These are phyloP conservation scores for Calypte anna DNA, from an alignment of 2,113 vertebrate genomes.

Conservation along the genomic window DNA sequence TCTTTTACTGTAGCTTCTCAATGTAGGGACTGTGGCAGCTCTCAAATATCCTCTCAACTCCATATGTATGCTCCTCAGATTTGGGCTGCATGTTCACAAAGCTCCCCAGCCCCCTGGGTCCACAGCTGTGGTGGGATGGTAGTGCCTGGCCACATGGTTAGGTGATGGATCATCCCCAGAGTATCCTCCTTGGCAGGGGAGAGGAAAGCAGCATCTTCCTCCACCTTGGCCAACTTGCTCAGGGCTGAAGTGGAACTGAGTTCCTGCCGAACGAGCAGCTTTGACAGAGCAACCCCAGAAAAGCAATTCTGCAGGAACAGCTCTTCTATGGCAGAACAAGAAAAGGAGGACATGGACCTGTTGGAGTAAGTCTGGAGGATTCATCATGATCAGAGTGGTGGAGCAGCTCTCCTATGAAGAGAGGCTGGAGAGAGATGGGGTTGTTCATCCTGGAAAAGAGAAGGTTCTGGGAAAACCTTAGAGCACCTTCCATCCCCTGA, in stretches of 20 bases:
- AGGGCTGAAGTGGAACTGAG: neutral
- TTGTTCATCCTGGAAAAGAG: no score
- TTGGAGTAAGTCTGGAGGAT: no score
- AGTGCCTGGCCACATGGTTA: rapidly evolving
- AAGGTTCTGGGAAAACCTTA: no score
- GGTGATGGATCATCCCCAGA: neutral
- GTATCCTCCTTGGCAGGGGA: neutral
- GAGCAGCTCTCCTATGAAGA: no score
- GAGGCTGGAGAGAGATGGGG: no score
- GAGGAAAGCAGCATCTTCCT: neutral
- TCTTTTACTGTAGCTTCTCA: neutral
- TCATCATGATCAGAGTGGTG: no score
- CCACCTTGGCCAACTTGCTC: neutral
- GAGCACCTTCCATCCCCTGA: no score
- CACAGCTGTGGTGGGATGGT: neutral
- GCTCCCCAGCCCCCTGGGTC: neutral
- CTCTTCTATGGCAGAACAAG: neutral
- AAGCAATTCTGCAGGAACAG: neutral
- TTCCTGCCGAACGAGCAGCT: neutral
- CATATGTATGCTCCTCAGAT: rapidly evolving
- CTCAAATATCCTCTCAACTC: neutral
- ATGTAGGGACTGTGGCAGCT: neutral
- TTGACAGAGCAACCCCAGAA: neutral
- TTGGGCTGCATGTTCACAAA: neutral
- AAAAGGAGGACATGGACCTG: no score